phyloP scores from a whole-genome alignment of 2,888 invertebrate genomes.

The Dynastes hyllus region DNA sequence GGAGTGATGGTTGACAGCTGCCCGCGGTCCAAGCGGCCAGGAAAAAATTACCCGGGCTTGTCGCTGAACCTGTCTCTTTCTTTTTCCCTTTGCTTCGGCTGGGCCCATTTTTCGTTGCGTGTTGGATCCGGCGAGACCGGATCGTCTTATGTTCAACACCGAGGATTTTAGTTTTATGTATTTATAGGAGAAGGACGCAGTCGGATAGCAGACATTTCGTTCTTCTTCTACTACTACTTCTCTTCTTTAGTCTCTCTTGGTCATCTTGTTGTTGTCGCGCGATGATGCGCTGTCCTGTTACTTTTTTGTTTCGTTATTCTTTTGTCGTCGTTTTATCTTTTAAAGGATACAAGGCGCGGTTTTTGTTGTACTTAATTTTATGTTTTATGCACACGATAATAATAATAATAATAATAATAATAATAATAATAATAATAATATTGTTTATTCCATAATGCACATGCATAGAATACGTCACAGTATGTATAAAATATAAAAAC shows the following conservation, averaged over 20 bases:
- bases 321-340: constrained; percentile 11
- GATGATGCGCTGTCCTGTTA: constrained; percentile 6
- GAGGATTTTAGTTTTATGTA: constrained; percentile 51
- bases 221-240: background rate
- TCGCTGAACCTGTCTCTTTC: constrained; percentile 39
- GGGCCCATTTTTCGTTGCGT: background rate
- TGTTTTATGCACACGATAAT: background rate
- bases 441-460: too few species aligned
- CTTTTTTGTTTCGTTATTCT: constrained; percentile 13
- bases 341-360: background rate
- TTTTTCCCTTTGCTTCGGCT: constrained; percentile 35
- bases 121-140: constrained; percentile 4
- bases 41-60: constrained; percentile 59
- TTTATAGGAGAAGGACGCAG: constrained; percentile 40
- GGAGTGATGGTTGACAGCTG: constrained; percentile 72
- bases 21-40: constrained; percentile 67
- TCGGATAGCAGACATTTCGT: background rate
- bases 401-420: background rate
- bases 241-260: background rate
- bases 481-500: too few species aligned
- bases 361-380: constrained; percentile 1
- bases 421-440: too few species aligned
- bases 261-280: constrained; percentile 3
- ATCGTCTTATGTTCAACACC: constrained; percentile 50
- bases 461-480: too few species aligned